Evolutionary conservation across 2,113 vertebrate genomes (phyloP).

Genomic region (Helogale parvula): DNA sequence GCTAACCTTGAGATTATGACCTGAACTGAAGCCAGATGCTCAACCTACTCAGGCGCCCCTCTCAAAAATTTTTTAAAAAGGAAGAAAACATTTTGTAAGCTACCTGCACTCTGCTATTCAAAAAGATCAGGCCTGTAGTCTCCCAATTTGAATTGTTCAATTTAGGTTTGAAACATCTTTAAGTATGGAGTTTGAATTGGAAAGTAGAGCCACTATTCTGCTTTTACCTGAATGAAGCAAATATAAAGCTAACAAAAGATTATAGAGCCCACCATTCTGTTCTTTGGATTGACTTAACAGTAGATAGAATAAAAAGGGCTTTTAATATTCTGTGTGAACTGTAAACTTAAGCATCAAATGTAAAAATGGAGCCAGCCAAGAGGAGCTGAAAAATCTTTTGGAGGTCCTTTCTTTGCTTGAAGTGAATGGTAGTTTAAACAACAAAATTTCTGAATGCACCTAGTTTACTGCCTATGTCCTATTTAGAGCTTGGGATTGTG

Average conservation of each 20-base stretch:
- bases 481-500: not conserved
- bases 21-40: too few relatives aligned
- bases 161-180: slow-evolving; percentile 1
- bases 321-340: not conserved
- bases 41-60: too few relatives aligned
- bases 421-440: not conserved
- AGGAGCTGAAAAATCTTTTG: not conserved
- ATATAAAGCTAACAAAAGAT: not conserved
- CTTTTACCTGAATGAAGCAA: not conserved
- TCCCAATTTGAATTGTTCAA: not conserved
- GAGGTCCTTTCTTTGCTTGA: not conserved
- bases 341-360: not conserved
- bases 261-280: not conserved
- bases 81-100: not conserved
- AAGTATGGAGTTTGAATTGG: not conserved
- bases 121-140: not conserved
- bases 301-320: not conserved
- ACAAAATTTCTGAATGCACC: not conserved
- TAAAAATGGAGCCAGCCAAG: not conserved
- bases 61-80: too few relatives aligned
- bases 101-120: not conserved
- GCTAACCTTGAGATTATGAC: too few relatives aligned
- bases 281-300: not conserved
- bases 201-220: not conserved
- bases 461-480: not conserved